These are phyloP conservation scores for Florisuga fusca DNA, from an alignment of 2,797 vertebrate species.

Conservation along the genomic window DNA sequence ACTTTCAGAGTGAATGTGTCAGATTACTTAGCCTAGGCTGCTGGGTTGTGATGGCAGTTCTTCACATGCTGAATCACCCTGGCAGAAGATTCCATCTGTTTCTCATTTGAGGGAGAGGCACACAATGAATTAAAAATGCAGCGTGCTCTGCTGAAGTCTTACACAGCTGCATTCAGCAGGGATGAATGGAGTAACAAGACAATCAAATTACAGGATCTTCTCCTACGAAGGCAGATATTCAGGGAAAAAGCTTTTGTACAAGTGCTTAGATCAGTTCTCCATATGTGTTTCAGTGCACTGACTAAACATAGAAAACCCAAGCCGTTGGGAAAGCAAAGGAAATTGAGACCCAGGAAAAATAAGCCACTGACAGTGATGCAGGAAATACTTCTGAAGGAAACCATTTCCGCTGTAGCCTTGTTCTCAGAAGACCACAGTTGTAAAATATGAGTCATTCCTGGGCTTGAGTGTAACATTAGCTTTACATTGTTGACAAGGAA, in stretches of 20 bases:
- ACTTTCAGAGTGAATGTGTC: slow-evolving; percentile 17
- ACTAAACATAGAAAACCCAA: slow-evolving; percentile 70
- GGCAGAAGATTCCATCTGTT: slow-evolving; percentile 59
- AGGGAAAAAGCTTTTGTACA: slow-evolving; percentile 21
- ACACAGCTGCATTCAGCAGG: slow-evolving; percentile 54
- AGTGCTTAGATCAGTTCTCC: slow-evolving; percentile 35
- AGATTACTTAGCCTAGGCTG: slow-evolving; percentile 2
- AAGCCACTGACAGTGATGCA: slow-evolving; percentile 17
- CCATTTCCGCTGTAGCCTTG: slow-evolving; percentile 53
- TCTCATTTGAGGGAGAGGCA: slow-evolving; percentile 25
- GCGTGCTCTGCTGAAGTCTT: slow-evolving; percentile 44
- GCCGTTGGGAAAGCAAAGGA: slow-evolving; percentile 40
- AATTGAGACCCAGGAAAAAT: slow-evolving; percentile 56
- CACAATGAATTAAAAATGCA: slow-evolving; percentile 48
- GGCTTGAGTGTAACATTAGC: neutral
- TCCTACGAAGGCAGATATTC: slow-evolving; percentile 44
- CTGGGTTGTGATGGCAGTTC: neutral
- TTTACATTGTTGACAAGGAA: slow-evolving; percentile 7
- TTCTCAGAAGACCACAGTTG: slow-evolving; percentile 49
- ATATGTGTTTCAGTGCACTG: slow-evolving; percentile 13
- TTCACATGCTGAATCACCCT: slow-evolving; percentile 63
- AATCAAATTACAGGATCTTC: slow-evolving; percentile 65
- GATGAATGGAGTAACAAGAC: slow-evolving; percentile 67
- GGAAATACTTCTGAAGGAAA: slow-evolving; percentile 59
- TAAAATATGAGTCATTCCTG: slow-evolving; percentile 55